Evolutionary conservation across 2,888 invertebrate species (phyloP).

Genomic region (Hirudinaria manillensis): DNA sequence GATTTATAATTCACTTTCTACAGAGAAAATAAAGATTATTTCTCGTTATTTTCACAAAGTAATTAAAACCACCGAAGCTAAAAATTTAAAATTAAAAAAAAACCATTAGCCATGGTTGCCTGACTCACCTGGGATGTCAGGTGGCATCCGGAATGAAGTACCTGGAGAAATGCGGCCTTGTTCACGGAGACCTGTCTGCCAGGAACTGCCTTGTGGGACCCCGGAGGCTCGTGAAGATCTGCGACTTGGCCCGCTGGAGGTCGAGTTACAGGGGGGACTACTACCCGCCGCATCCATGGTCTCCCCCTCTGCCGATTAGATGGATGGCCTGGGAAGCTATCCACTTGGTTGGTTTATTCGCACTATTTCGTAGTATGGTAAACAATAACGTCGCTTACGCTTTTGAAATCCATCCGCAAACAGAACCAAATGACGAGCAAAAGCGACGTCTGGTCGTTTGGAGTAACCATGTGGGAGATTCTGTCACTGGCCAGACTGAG

Average conservation of each 20-base stretch:
- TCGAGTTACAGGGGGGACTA: conserved; percentile 10
- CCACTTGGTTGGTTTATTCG: background rate
- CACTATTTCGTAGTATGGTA: background rate
- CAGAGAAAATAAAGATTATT: no score
- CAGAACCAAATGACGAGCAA: conserved; percentile 16
- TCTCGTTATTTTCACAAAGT: no score
- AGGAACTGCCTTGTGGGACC: conserved; percentile 24
- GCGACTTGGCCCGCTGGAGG: conserved; percentile 3
- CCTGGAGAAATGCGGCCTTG: conserved; percentile 14
- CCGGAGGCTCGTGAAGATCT: background rate
- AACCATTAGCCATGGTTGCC: background rate
- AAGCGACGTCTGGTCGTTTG: conserved; percentile 16
- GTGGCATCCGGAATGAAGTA: conserved; percentile 15
- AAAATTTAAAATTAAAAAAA: no score
- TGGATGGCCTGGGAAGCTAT: conserved; percentile 19
- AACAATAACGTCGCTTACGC: background rate
- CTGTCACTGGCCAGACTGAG: background rate
- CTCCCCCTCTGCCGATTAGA: conserved; percentile 9
- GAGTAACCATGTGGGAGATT: conserved; percentile 15
- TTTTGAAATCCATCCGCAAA: background rate
- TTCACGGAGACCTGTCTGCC: conserved; percentile 24
- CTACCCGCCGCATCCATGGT: background rate
- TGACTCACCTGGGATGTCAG: conserved; percentile 14
- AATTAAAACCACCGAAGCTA: no score
- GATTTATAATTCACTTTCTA: no score